Percentiles rank a stretch among this genome's conserved stretches.
phyloP scores from a whole-genome alignment of 2,888 invertebrate species.

The Habrosyne pyritoides region DNA sequence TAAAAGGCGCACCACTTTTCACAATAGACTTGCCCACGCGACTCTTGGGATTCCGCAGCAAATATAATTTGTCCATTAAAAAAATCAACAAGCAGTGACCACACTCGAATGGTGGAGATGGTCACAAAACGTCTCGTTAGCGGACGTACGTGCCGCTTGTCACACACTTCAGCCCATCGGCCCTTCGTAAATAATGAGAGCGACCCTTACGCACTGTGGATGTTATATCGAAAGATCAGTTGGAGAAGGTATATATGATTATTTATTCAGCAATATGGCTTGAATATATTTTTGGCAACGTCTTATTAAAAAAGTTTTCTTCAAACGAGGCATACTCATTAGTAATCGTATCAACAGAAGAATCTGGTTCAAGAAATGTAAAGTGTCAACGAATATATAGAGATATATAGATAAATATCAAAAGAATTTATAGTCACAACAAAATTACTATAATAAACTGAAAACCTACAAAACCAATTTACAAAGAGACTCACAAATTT shows the following conservation, averaged over 20 bases:
- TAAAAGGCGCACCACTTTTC: slow-evolving; percentile 66
- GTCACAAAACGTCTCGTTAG: slow-evolving; percentile 84
- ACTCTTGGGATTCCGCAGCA: slow-evolving; percentile 62
- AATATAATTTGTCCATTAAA: slow-evolving; percentile 82
- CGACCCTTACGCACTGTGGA: slow-evolving; percentile 56
- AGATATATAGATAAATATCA: no score
- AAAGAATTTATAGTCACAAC: not conserved
- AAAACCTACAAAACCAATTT: not conserved
- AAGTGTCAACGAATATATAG: no score
- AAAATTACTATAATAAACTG: not conserved
- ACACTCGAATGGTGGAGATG: slow-evolving; percentile 70
- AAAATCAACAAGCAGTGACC: slow-evolving; percentile 79
- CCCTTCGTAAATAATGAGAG: slow-evolving; percentile 83
- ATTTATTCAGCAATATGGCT: not conserved
- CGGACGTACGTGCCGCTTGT: slow-evolving; percentile 79
- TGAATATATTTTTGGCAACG: not conserved
- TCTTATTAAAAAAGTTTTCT: not conserved
- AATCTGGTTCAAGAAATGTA: not conserved
- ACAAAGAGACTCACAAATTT: not conserved
- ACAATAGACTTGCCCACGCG: slow-evolving; percentile 55
- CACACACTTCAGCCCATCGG: slow-evolving; percentile 80
- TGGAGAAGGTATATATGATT: slow-evolving; percentile 45
- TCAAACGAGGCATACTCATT: not conserved
- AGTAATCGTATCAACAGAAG: not conserved
- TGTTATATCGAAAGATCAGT: slow-evolving; percentile 33